Evolutionary conservation across 30 jellyfish, hydroid and myxozoan genomes (phyloP), one percentile per base, ranked within the genome.

Genomic region (Aurelia sp.): DNA sequence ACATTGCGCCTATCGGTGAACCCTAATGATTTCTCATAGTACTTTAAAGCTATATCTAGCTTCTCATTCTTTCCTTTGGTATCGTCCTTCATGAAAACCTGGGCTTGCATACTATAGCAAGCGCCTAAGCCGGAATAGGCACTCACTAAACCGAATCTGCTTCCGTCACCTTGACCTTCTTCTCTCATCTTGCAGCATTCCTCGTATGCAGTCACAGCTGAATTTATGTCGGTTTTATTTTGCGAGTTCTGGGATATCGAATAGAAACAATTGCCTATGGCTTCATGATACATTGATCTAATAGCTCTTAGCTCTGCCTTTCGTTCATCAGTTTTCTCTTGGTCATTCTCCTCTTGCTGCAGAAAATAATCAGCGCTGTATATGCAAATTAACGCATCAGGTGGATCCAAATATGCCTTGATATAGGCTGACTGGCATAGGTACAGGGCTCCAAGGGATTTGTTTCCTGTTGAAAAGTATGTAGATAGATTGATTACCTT

Each of bases 121-220:
- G 72, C 71, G 12, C 80, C 89, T 23, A 78, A 19, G 70, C 89
- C 89, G 1, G 71, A 31, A 30, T 27, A 62, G 7, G 72, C 50
- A 47, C 21, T 61, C 16, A 79, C 76, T 31, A 78, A 17, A 52
- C 48, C 89, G 23, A 22, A 57, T 18, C 22, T 44, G 6, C 30
- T 62, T 12, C 20, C 74, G 22, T 64, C 63, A 19, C 77, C 76
- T 30, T 47, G 50, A 3, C 47, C 50, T 16, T 48, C 40, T 21
- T 40, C 60, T 20, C 79, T 63, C 69, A 78, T 13, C 19, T 13
- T 5, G 52, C 52, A 63, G 22, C 70, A 13, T 37, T 62, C 31
- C 33, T 63, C 23, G 71, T 78, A 78, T 17, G 89, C 60, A 18
- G 13, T 50, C 44, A 62, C 21, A 8, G 89, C 89, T 55, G 18